Evolutionary conservation across 2,797 vertebrate species (phyloP), one percentile per base, ranked within the genome.

Genomic region (Halcyon badia): DNA sequence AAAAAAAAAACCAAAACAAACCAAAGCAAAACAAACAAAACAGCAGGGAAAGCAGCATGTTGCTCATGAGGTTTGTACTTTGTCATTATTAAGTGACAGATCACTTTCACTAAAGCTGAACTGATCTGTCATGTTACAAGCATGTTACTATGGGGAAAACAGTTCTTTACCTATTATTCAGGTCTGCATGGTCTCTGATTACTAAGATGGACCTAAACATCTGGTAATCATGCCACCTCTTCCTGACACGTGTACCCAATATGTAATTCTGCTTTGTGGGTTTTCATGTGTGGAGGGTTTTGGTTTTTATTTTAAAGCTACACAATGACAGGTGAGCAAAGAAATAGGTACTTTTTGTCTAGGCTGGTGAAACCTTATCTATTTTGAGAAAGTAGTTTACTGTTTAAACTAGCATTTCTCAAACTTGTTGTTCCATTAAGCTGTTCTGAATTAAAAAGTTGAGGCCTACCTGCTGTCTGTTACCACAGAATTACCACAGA

Each of bases 121-220:
- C 75, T 78, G 57, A 49, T 90, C 82, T 97, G 91, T 97, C 96
- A 7, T 97, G 97, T 98, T 96, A 96, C 97, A 92, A 95, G 91
- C 85, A 93, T 86, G 84, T 75, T 64, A 60, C 37, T 86, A 56
- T 46, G n/a, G 56, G 35, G 56, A 24, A 54, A 64, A 62, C 2
- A 14, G 65, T 44, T 69, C 83, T 93, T 85, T 75, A 96, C 87
- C 94, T 95, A 49, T 94, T 94, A 82, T 90, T 94, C 76, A 65
- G 25, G 33, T 41, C 81, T 60, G 15, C 17, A 1, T 54, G 58
- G 95, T 92, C 42, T 97, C 94, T 83, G 69, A 82, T 97, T 96
- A 90, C 94, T 92, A 44, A 75, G 41, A 70, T 79, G 92, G 87
- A 77, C 69, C 68, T 69, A 75, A 97, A 89, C 92, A 97, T 96